Evolutionary conservation across 2,113 vertebrate genomes (phyloP).

Genomic region (Eptesicus fuscus): DNA sequence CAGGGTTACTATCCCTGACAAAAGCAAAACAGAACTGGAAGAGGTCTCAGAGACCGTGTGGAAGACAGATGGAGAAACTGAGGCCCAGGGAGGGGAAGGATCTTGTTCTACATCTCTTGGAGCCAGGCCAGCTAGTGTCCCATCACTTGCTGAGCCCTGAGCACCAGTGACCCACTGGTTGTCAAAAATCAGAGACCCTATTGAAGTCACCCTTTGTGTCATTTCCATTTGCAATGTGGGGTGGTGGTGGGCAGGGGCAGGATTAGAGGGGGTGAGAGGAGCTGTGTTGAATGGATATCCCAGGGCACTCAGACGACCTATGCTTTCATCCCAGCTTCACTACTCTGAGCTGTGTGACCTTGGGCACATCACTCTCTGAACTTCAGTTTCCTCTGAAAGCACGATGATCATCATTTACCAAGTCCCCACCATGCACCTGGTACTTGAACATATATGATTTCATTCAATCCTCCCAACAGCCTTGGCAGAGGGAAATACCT

Average conservation of each 20-base stretch:
- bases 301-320: not conserved
- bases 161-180: not conserved
- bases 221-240: not conserved
- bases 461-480: not conserved
- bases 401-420: not conserved
- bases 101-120: not conserved
- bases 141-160: not conserved
- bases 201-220: not conserved
- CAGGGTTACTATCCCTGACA: not conserved
- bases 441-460: not conserved
- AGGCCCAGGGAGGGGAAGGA: not conserved
- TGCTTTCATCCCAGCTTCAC: not conserved
- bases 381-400: slow-evolving; percentile 11
- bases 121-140: not conserved
- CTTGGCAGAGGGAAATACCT: not conserved
- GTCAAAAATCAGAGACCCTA: not conserved
- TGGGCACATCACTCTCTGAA: not conserved
- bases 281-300: not conserved
- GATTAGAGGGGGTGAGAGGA: not conserved
- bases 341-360: not conserved
- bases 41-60: not conserved
- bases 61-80: not conserved
- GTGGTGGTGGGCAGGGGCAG: not conserved
- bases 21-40: not conserved
- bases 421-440: not conserved